Evolutionary conservation across 2,797 vertebrate genomes (phyloP).

Genomic region (Acanthornis magna): DNA sequence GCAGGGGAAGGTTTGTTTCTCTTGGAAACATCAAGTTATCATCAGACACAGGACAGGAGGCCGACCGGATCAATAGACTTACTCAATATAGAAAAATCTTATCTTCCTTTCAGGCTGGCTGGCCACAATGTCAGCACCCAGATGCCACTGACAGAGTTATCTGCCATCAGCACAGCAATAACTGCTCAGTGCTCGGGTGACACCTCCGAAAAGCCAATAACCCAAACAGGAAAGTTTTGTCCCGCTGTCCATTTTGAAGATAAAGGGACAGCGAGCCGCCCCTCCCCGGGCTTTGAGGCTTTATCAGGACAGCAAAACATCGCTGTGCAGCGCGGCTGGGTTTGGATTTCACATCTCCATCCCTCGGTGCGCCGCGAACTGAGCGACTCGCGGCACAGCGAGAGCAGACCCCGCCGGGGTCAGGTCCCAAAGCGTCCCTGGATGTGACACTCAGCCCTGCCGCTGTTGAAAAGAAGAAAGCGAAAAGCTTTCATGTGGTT

Average conservation of each 20-base stretch:
- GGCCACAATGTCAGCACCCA: constrained; percentile 42
- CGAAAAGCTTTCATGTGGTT: constrained; percentile 65
- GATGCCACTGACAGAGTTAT: constrained; percentile 55
- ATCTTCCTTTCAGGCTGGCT: not conserved
- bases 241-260: not conserved
- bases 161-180: constrained; percentile 14
- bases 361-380: not conserved
- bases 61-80: constrained; percentile 46
- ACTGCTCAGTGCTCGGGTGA: not conserved
- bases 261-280: not conserved
- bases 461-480: constrained; percentile 51
- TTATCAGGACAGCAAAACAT: not conserved
- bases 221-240: not conserved
- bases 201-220: constrained; percentile 7
- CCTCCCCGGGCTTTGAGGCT: not conserved
- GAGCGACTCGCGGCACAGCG: not conserved
- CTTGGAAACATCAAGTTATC: not conserved
- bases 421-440: constrained; percentile 15
- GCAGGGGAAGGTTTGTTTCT: not conserved
- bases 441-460: not conserved
- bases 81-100: constrained; percentile 59
- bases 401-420: constrained; percentile 2
- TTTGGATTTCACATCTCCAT: not conserved
- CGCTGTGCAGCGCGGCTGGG: not conserved
- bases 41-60: constrained; percentile 34